Evolutionary conservation across 2,113 vertebrate genomes (phyloP).

Genomic region (Toxostoma redivivum): DNA sequence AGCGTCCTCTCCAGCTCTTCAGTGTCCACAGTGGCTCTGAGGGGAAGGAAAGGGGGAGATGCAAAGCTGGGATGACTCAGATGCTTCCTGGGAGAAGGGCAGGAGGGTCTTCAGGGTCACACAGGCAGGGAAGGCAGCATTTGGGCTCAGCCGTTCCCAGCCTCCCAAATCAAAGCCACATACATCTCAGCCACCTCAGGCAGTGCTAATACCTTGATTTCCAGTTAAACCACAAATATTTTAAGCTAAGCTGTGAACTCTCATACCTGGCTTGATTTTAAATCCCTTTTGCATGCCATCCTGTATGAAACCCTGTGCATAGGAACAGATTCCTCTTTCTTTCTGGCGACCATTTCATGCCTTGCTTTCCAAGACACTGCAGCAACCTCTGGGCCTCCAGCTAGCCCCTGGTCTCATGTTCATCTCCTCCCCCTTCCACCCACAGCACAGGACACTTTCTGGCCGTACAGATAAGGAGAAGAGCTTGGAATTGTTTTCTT

Average conservation of each 20-base stretch:
- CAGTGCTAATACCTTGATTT: not conserved
- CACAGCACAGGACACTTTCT: not conserved
- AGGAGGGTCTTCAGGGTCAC: not conserved
- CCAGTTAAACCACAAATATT: not conserved
- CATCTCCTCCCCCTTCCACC: not conserved
- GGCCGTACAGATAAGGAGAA: not conserved
- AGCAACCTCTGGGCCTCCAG: not conserved
- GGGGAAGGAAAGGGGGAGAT: not conserved
- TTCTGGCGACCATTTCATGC: not conserved
- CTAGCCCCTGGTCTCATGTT: not conserved
- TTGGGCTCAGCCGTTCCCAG: not conserved
- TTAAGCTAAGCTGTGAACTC: not conserved
- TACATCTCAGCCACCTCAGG: not conserved
- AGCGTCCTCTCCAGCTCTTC: not conserved
- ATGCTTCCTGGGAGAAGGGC: not conserved
- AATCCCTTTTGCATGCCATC: not conserved
- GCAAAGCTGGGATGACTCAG: not conserved
- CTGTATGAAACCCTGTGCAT: not conserved
- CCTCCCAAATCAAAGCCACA: not conserved
- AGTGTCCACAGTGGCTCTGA: not conserved
- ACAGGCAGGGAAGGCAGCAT: not conserved
- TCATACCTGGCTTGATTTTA: not conserved
- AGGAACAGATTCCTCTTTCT: not conserved
- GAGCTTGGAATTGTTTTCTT: not conserved
- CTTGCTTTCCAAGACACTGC: not conserved